A percentile compares a stretch with the other conserved stretches of the same genome.
Evolutionary conservation across 2,888 invertebrate species (phyloP).

Genomic region (Pyrocoelia pectoralis): DNA sequence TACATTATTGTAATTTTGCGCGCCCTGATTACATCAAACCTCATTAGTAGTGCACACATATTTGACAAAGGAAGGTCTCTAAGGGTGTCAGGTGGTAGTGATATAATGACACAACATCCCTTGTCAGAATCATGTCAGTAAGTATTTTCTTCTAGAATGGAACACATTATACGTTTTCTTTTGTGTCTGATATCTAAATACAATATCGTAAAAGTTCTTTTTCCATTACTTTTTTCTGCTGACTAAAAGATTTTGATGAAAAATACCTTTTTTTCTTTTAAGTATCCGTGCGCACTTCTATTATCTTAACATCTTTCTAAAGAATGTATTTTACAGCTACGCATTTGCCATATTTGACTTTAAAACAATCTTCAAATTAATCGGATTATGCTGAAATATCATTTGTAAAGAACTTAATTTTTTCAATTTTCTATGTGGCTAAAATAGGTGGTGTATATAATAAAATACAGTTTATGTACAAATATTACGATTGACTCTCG

Average conservation of each 20-base stretch:
- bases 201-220: slow-evolving; percentile 13
- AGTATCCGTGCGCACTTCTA: background rate
- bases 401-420: too few species aligned
- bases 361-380: too few species aligned
- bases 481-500: too few species aligned
- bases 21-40: slow-evolving; percentile 27
- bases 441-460: too few species aligned
- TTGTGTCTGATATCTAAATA: slow-evolving; percentile 21
- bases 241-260: background rate
- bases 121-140: slow-evolving; percentile 30
- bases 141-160: slow-evolving; percentile 26
- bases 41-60: slow-evolving; percentile 32
- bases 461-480: too few species aligned
- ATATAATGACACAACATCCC: slow-evolving; percentile 34
- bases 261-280: background rate
- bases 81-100: slow-evolving; percentile 33
- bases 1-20: slow-evolving; percentile 20
- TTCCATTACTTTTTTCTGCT: background rate
- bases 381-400: too few species aligned
- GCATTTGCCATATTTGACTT: too few species aligned
- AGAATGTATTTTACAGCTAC: background rate
- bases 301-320: background rate
- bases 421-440: too few species aligned
- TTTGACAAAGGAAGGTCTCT: slow-evolving; percentile 34
- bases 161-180: slow-evolving; percentile 19